Evolutionary conservation across 1,140 invertebrate genomes (phyloP), one percentile per base, ranked within the genome.

Genomic region (Hycleus phaleratus): DNA sequence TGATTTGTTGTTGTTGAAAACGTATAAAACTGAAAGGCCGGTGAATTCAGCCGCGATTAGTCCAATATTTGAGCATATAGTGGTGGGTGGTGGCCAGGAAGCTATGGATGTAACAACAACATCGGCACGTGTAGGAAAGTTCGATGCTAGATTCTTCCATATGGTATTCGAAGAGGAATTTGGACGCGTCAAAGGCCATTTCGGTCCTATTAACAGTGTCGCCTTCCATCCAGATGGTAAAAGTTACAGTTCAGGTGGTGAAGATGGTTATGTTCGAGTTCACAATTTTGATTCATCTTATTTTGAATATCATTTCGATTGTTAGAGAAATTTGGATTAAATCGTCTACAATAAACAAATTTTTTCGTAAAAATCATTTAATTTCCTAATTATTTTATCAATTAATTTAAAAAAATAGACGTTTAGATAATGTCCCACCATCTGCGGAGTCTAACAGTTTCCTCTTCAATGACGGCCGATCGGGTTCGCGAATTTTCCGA

Each of bases 111-210:
- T 99, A 49, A 99, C 97, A 38, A 98, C 94, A 4, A 98, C 96
- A 0, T 95, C 93, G 0, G 86, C 95, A 0, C 83, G 91, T 65
- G 85, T 92, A 55, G 97, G 97, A 25, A 98, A 99, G 79, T 99
- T 99, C 71, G 97, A 99, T 75, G 94, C 97, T 3, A 81, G 95
- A 46, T 97, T 99, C 75, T 99, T 92, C 82, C 96, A 99, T 77
- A 75, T 98, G 45, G 87, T 99, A n/a, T 99, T 97, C 74, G 97
- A 99, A 78, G 96, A 99, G 77, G 97, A 99, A 77, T 99, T 99
- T 77, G 97, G 88, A 0, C 79, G 95, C 52, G 87, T 99, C 0
- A 99, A 99, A 75, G 97, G 96, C 48, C 97, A 99, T 79, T 99
- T 99, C 73, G 97, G 97, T 67, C 97, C 97, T 1, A 99, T 99